Evolutionary conservation across 2,888 invertebrate species (phyloP).

Genomic region (Synergus itoensis): DNA sequence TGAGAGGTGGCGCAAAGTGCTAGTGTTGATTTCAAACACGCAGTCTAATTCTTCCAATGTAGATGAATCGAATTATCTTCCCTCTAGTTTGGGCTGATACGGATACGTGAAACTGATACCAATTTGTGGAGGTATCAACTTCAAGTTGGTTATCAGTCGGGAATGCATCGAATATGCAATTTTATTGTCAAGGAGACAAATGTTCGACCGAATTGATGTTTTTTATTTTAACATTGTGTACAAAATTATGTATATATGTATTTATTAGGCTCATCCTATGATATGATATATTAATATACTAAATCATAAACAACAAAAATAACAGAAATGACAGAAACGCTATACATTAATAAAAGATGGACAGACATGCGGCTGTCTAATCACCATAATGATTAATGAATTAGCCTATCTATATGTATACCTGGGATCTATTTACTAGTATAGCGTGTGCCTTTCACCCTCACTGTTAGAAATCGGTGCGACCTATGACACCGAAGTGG

Average conservation of each 20-base stretch:
- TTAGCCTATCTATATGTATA: not conserved
- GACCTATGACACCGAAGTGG: too few relatives aligned
- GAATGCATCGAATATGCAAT: too few relatives aligned
- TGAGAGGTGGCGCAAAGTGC: constrained; percentile 1
- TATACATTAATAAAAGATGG: constrained; percentile 18
- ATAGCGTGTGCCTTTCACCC: constrained; percentile 5
- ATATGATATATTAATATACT: too few relatives aligned
- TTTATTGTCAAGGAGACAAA: too few relatives aligned
- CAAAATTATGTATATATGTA: too few relatives aligned
- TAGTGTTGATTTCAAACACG: constrained; percentile 3
- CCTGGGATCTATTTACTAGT: not conserved
- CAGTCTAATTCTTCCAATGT: constrained; percentile 4
- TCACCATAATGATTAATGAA: constrained; percentile 9
- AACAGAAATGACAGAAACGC: not conserved
- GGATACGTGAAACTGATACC: not conserved
- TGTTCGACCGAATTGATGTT: too few relatives aligned
- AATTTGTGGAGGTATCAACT: not conserved
- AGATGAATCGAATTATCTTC: not conserved
- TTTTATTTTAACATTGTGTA: too few relatives aligned
- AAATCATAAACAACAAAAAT: not conserved
- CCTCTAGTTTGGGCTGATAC: not conserved
- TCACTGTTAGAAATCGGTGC: too few relatives aligned
- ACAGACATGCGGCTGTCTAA: not conserved
- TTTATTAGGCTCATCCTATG: too few relatives aligned
- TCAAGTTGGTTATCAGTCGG: not conserved